Percentiles rank a stretch among this genome's conserved stretches.
Conservation (phyloP, 37 sponge, comb jelly and placozoan species). For the Dysidea cf. avara region DNA sequence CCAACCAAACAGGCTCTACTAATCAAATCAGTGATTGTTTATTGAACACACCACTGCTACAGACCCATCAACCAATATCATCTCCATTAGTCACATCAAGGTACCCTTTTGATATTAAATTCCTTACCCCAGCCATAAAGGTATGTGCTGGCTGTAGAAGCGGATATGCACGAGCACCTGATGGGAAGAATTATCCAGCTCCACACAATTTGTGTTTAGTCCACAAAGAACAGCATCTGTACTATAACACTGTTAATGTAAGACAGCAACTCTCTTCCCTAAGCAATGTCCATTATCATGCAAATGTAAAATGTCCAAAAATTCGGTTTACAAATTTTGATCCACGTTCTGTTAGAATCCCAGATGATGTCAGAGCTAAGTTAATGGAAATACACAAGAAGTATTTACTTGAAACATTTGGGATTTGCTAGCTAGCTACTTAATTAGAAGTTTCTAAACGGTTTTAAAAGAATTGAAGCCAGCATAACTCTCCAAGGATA, state of each 20-base stretch:
- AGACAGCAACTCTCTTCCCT: constrained; percentile 10
- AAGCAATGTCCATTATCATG: constrained; percentile 14
- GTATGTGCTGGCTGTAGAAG: constrained; percentile 26
- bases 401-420: too few relatives aligned
- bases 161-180: constrained; percentile 1
- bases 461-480: too few relatives aligned
- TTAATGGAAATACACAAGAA: too few relatives aligned
- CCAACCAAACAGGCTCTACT: too few relatives aligned
- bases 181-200: constrained; percentile 15
- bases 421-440: too few relatives aligned
- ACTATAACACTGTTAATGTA: constrained; percentile 12
- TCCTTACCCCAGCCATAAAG: constrained; percentile 18
- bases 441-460: too few relatives aligned
- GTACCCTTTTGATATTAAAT: constrained; percentile 21
- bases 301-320: background rate
- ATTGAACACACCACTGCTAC: background rate
- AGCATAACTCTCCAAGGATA: too few relatives aligned
- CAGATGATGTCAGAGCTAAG: background rate
- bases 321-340: background rate
- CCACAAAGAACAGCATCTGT: constrained; percentile 23
- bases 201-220: constrained; percentile 19
- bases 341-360: background rate
- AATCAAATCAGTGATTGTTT: too few relatives aligned
- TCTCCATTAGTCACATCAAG: constrained; percentile 10
- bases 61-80: background rate